Percentiles rank a stretch among this genome's conserved stretches.
These are phyloP conservation scores for Onthophagus sagittarius DNA, from an alignment of 2,888 invertebrate species.

Conservation along the genomic window DNA sequence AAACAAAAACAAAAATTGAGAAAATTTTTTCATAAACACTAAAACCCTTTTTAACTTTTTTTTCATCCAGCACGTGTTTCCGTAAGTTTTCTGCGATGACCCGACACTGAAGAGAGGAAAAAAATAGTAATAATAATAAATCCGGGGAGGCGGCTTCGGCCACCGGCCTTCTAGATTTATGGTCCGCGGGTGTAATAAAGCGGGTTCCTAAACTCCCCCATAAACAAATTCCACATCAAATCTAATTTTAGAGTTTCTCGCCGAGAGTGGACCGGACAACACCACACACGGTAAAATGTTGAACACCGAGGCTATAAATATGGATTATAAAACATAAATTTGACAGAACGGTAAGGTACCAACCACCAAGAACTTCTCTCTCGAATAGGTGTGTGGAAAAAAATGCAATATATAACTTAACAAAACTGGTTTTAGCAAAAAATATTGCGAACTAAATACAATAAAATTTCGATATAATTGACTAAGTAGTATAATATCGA, in stretches of 20 bases:
- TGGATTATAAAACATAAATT: slow-evolving; percentile 39
- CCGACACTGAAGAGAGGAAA: no score
- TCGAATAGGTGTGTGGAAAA: neutral
- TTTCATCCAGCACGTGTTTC: neutral
- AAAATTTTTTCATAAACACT: neutral
- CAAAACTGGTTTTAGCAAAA: neutral
- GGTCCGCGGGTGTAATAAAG: neutral
- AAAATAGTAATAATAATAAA: neutral
- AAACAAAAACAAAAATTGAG: neutral
- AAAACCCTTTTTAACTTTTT: neutral
- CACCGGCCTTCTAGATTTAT: neutral
- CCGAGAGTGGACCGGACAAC: slow-evolving; percentile 25
- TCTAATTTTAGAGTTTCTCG: slow-evolving; percentile 31
- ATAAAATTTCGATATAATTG: no score
- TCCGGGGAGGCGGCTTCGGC: neutral
- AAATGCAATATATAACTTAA: neutral
- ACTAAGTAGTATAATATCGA: no score
- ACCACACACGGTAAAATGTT: slow-evolving; percentile 23
- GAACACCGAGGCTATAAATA: slow-evolving; percentile 35
- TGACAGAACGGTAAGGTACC: slow-evolving; percentile 34
- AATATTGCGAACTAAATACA: neutral
- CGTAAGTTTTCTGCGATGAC: neutral
- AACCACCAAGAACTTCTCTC: neutral
- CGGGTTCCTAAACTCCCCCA: slow-evolving; percentile 13
- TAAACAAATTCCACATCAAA: slow-evolving; percentile 31